Evolutionary conservation across 2,797 vertebrate genomes (phyloP), one percentile per base, ranked within the genome.

Genomic region (Xenentodon cancila): DNA sequence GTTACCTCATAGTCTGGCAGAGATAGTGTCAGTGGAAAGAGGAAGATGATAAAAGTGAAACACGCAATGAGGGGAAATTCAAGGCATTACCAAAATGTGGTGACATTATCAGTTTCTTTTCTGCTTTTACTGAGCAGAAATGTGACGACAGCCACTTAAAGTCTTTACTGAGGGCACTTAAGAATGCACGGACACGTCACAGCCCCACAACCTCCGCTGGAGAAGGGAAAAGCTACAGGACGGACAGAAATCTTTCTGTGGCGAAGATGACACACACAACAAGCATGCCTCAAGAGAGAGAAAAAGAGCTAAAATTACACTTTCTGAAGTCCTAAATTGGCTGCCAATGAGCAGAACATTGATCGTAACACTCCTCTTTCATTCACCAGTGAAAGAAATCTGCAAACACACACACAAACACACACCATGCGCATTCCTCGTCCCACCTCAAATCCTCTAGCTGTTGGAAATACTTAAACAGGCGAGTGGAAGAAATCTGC

Each of bases 381-480:
- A 60, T 75, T 40, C 64, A 66, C 79, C 43, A 53, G n/a, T 18
- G 22, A 18, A 74, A 70, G 55, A 74, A 75, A 80, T 68, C 27
- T 69, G 66, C 46, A 48, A 52, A 43, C 59, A 71, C 49, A 25
- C 43, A 4, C 58, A 51, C 59, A 45, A 55, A 74, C 58, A 48
- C 45, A 40, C 71, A 62, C 17, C 20, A 47, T 42, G 27, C 9
- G 47, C 47, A 19, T 34, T 18, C 53, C 27, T 37, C 27, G 45
- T 30, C 53, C 27, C 16, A 37, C 15, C 7, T 59, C 53, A 75
- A 76, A 55, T 52, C 65, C 44, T 68, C 64, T 59, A 53, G 70
- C 65, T 43, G 51, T 85, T 78, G 85, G 77, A 84, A 84, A 85
- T 88, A 87, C 82, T 80, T 68, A 84, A 61, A 49, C 82, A 72